Evolutionary conservation across 2,797 vertebrate species (phyloP).

Genomic region (Enteromius fasciolatus): DNA sequence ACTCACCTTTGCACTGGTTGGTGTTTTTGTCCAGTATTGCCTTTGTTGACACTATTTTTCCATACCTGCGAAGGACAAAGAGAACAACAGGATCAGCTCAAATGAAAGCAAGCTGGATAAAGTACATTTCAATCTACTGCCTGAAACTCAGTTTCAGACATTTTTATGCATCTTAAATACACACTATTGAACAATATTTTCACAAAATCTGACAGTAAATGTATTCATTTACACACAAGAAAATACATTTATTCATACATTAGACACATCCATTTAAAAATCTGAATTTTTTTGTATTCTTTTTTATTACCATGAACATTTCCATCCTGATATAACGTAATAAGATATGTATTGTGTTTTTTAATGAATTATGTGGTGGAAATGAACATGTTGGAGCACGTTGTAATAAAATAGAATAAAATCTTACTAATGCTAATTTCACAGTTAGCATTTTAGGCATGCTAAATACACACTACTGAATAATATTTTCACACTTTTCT

Average conservation of each 20-base stretch:
- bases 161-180: background rate
- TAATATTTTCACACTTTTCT: background rate
- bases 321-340: background rate
- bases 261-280: background rate
- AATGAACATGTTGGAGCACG: background rate
- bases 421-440: background rate
- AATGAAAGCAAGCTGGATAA: background rate
- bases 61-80: conserved; percentile 83
- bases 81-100: conserved; percentile 49
- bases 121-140: background rate
- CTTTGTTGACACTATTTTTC: conserved; percentile 99
- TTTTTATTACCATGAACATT: background rate
- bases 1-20: conserved; percentile 98
- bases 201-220: background rate
- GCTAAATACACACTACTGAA: background rate
- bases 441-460: background rate
- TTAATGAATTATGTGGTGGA: background rate
- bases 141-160: background rate
- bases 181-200: background rate
- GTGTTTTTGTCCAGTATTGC: conserved; percentile 99
- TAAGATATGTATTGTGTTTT: background rate
- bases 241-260: background rate
- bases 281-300: background rate
- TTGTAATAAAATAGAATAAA: background rate
- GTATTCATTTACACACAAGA: background rate